Percentiles rank a stretch among this genome's conserved stretches.
These are phyloP conservation scores for Leptosomus discolor DNA, from an alignment of 2,113 vertebrate species.

Conservation along the genomic window DNA sequence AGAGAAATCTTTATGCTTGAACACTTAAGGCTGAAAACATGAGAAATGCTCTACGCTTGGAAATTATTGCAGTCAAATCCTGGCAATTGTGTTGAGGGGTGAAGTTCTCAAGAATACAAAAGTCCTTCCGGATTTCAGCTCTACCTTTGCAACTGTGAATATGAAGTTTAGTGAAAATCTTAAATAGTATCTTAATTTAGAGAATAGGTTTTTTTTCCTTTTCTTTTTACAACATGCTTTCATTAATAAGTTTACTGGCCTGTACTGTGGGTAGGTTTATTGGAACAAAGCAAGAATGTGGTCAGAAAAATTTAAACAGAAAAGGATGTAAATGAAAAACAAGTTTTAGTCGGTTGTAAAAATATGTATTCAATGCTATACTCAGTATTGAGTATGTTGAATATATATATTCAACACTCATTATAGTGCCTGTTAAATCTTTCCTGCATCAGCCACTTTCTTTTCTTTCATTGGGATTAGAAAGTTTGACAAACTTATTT, in stretches of 20 bases:
- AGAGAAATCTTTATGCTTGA: background rate
- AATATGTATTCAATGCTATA: background rate
- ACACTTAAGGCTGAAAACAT: background rate
- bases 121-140: background rate
- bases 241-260: background rate
- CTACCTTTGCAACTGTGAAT: background rate
- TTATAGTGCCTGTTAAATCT: background rate
- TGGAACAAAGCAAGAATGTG: slow-evolving; percentile 12
- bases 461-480: background rate
- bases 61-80: background rate
- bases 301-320: background rate
- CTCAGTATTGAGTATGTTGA: background rate
- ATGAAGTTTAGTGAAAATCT: background rate
- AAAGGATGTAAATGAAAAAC: background rate
- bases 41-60: background rate
- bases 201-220: background rate
- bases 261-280: slow-evolving; percentile 21
- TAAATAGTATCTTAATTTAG: background rate
- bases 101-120: slow-evolving; percentile 40
- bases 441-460: background rate
- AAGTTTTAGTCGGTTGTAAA: background rate
- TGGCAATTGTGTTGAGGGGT: background rate
- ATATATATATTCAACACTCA: background rate
- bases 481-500: background rate
- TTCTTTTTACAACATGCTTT: background rate